A percentile compares a stretch with the other conserved stretches of the same genome.
phyloP scores from a whole-genome alignment of 2,113 vertebrate genomes.

The Dolichallabes microphthalmus region DNA sequence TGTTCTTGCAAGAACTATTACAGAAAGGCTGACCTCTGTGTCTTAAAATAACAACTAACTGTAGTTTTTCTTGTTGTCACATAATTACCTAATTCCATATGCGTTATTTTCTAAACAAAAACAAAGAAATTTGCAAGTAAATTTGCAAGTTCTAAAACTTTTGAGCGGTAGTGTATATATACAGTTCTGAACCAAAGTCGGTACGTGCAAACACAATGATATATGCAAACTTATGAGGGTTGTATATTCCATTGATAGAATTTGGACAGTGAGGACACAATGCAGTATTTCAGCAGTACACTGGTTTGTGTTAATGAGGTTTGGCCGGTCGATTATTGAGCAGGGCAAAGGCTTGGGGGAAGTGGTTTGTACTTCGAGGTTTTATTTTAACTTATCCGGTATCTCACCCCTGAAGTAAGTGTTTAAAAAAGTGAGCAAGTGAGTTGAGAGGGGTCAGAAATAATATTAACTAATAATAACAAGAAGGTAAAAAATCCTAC shows the following conservation, averaged over 20 bases:
- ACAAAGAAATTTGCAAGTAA: too few relatives aligned
- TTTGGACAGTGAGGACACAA: not conserved
- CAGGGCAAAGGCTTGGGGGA: not conserved
- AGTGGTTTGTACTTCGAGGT: not conserved
- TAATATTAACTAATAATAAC: not conserved
- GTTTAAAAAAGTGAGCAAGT: not conserved
- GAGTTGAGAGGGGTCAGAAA: not conserved
- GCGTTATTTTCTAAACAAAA: too few relatives aligned
- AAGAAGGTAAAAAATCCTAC: not conserved
- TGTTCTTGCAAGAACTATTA: too few relatives aligned
- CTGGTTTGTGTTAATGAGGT: not conserved
- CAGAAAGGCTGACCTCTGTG: too few relatives aligned
- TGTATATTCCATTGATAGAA: not conserved
- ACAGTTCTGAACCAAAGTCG: not conserved
- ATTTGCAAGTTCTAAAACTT: too few relatives aligned
- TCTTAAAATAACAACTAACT: too few relatives aligned
- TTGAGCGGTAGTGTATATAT: too few relatives aligned
- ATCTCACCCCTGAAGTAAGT: not conserved
- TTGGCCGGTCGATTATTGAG: not conserved
- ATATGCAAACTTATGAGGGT: not conserved
- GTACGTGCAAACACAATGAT: not conserved
- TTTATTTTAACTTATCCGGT: not conserved
- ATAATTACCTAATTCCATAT: too few relatives aligned
- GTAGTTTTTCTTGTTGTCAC: too few relatives aligned
- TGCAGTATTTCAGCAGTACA: not conserved